Conservation (phyloP, 2,113 vertebrate genomes). For the Cathartes aura region DNA sequence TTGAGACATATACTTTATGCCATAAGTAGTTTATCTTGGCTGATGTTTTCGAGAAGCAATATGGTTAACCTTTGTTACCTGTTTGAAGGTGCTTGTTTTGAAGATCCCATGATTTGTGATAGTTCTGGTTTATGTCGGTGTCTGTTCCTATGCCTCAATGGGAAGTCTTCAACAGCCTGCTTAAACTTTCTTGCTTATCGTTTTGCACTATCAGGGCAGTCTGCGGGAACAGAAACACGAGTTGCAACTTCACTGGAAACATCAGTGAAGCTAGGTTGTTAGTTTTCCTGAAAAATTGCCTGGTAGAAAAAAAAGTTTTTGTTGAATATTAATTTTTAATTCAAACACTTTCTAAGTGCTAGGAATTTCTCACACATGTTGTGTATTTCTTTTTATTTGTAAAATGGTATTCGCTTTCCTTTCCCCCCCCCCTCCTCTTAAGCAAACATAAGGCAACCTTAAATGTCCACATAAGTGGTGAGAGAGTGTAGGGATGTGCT, state of each 20-base stretch:
- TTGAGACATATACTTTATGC: neutral
- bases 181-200: neutral
- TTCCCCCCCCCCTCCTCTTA: rapidly evolving
- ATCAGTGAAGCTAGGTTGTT: neutral
- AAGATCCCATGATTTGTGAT: neutral
- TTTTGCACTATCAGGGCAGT: neutral
- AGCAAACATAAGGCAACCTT: neutral
- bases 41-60: neutral
- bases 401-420: neutral
- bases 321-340: neutral
- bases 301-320: neutral
- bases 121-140: neutral
- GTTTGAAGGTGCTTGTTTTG: neutral
- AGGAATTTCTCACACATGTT: neutral
- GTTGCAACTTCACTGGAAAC: neutral
- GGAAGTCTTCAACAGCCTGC: neutral
- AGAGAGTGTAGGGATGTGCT: neutral
- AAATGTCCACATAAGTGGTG: neutral
- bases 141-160: neutral
- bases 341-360: neutral
- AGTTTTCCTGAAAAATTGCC: neutral
- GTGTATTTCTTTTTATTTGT: neutral
- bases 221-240: neutral
- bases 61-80: neutral
- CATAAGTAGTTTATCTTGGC: neutral